Evolutionary conservation across 2,888 invertebrate genomes (phyloP), one percentile per base, ranked within the genome.

Genomic region (Elegia similella): DNA sequence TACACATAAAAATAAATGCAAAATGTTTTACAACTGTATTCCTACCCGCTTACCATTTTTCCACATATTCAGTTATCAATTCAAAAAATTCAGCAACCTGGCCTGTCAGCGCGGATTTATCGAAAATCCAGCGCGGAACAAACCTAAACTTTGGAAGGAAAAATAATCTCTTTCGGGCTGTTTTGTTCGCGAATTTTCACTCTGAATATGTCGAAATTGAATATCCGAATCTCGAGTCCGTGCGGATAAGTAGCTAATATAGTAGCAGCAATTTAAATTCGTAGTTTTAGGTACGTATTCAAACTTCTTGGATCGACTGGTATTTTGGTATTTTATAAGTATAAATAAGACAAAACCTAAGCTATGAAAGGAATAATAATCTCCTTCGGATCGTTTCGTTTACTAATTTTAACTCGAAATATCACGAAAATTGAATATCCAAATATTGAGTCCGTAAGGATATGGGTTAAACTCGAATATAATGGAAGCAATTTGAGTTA

Each of bases 41-140:
- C 75, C 77, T 79, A 80, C 80, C 79, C 77, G 68, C 75, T 80
- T 78, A 80, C 80, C 86, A 86, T 88, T 84, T 88, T 69, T 69
- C 66, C 69, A 73, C 76, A 73, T 70, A 75, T 69, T 68, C 65
- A 65, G 64, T 70, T 72, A 68, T 68, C 73, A 75, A 80, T 82
- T 80, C 75, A 80, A 78, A 80, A 77, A 50, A 50, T 50, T 5
- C 46, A 44, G 17, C 44, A 17, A 17, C 16, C 43, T 17, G 17
- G 5, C 12, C 47, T 30, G 55, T 34, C 42, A 42, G 13, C n/a
- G 12, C 38, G 29, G 38, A 29, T 23, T 50, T 50, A 47, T 47
- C 17, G 47, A 42, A 46, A 50, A 50, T 34, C 38, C 50, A 34
- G 15, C 6, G 32, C 10, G 52, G 53, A 57, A 52, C 42, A 47